Percentiles rank a stretch among this genome's conserved stretches.
These are phyloP conservation scores for Lepus europaeus DNA, from an alignment of 2,113 vertebrate genomes.

Conservation along the genomic window DNA sequence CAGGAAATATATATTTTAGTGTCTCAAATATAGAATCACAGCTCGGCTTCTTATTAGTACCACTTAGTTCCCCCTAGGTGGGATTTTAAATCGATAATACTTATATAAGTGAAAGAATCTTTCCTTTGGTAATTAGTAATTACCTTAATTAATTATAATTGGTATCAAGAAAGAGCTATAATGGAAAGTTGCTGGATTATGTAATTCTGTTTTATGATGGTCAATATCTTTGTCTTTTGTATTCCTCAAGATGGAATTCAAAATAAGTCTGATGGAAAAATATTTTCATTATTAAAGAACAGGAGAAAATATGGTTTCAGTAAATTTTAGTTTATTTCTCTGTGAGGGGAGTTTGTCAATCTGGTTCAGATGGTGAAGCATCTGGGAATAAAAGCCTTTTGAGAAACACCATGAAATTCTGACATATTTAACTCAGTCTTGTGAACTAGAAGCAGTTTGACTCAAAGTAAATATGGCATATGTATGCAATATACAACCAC, in stretches of 20 bases:
- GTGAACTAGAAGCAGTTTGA: slow-evolving; percentile 53
- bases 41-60: neutral
- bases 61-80: neutral
- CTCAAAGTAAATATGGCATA: slow-evolving; percentile 42
- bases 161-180: neutral
- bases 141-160: too few relatives aligned
- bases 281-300: neutral
- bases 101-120: neutral
- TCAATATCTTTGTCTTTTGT: neutral
- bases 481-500: slow-evolving; percentile 40
- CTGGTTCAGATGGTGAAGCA: slow-evolving; percentile 42
- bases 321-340: slow-evolving; percentile 64
- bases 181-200: neutral
- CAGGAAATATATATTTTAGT: slow-evolving; percentile 24
- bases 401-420: slow-evolving; percentile 60
- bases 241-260: neutral
- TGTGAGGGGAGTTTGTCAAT: neutral
- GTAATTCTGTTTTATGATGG: neutral
- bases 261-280: neutral
- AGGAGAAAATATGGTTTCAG: slow-evolving; percentile 4
- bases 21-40: neutral
- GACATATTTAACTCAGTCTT: slow-evolving; percentile 53
- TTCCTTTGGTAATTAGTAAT: neutral
- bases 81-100: neutral
- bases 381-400: slow-evolving; percentile 49